phyloP scores from a whole-genome alignment of 2,888 invertebrate genomes.

The Diarsia dahlii region DNA sequence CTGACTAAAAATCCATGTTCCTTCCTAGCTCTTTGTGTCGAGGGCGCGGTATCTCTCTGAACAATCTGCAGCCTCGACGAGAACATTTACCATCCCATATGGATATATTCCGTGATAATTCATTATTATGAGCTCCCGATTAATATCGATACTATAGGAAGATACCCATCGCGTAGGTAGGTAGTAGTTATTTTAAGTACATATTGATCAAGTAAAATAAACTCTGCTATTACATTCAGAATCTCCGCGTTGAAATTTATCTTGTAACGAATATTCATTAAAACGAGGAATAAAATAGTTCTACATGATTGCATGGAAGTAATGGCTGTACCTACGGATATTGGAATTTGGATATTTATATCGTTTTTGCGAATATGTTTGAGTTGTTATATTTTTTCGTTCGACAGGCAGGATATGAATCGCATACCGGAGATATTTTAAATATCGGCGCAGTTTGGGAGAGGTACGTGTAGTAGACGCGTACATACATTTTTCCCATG shows the following conservation, averaged over 20 bases:
- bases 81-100: too few relatives aligned
- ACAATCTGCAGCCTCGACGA: too few relatives aligned
- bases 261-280: slow-evolving; percentile 21
- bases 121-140: too few relatives aligned
- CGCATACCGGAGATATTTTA: not conserved
- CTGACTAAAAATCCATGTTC: too few relatives aligned
- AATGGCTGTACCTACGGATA: slow-evolving; percentile 11
- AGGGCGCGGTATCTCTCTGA: too few relatives aligned
- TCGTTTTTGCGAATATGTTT: slow-evolving; percentile 7
- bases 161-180: too few relatives aligned
- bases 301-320: not conserved
- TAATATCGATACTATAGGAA: too few relatives aligned
- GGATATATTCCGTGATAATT: too few relatives aligned
- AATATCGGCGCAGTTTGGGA: too few relatives aligned
- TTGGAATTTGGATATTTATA: slow-evolving; percentile 8
- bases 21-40: too few relatives aligned
- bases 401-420: not conserved
- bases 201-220: not conserved
- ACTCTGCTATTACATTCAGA: not conserved
- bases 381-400: slow-evolving; percentile 8
- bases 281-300: slow-evolving; percentile 4
- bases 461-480: too few relatives aligned
- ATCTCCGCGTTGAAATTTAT: not conserved
- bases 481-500: too few relatives aligned
- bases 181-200: not conserved